Percentiles rank a stretch among this genome's conserved stretches.
Evolutionary conservation across 2,797 vertebrate genomes (phyloP).

Genomic region (Natrix natrix): DNA sequence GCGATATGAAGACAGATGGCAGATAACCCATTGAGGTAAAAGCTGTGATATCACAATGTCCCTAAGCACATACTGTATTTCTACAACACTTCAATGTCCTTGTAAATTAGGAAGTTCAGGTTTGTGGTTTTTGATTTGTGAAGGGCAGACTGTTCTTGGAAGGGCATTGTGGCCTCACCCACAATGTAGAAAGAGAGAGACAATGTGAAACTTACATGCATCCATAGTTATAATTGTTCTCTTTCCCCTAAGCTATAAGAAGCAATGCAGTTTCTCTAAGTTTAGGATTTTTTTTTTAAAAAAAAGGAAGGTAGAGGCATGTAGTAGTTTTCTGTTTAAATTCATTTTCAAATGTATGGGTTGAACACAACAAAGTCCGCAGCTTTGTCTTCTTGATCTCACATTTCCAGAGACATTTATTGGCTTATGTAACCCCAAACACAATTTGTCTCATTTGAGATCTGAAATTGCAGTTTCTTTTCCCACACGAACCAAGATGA

Average conservation of each 20-base stretch:
- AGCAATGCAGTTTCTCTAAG: background rate
- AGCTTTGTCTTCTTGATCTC: background rate
- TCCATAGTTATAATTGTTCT: background rate
- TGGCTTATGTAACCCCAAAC: background rate
- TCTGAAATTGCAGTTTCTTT: background rate
- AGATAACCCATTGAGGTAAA: conserved; percentile 4
- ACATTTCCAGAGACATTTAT: background rate
- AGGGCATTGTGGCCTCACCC: background rate
- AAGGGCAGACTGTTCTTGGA: background rate
- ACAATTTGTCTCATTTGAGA: background rate
- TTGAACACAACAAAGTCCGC: background rate
- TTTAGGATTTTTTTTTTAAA: background rate
- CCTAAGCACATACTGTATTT: background rate
- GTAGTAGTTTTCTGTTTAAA: background rate
- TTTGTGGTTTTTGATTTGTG: background rate
- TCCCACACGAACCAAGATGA: background rate
- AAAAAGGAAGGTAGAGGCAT: background rate
- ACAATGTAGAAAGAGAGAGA: background rate
- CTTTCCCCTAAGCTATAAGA: background rate
- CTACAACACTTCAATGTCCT: background rate
- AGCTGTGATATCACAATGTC: background rate
- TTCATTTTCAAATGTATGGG: background rate
- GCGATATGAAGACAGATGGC: conserved; percentile 2
- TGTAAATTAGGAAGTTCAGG: background rate
- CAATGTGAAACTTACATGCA: background rate